Evolutionary conservation across 2,888 invertebrate genomes (phyloP), one percentile per base, ranked within the genome.

Genomic region (Andrena flavipes): DNA sequence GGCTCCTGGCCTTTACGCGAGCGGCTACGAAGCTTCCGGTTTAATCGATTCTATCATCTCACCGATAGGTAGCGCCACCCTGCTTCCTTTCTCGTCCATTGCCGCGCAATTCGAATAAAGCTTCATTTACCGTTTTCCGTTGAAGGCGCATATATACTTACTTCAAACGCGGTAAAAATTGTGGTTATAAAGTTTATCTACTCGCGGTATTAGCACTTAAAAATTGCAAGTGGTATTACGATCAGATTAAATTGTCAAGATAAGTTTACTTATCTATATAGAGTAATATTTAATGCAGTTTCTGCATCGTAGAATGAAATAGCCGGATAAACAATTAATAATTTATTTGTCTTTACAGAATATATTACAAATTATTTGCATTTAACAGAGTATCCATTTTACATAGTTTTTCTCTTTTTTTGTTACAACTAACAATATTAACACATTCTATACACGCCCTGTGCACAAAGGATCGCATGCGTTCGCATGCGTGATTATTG

Each of bases 1-100:
- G 88, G 75, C 88, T 90, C 89, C 81, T 87, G 87, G 89, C 89
- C 89, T 88, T 85, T 89, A 85, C 80, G 72, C 87, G 87, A 89
- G 80, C 86, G 85, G 77, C 80, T 86, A 86, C 86, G 82, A 84
- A 82, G 84, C 80, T 92, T 93, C 92, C 93, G 92, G 91, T 91
- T 88, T 72, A 62, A 77, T 84, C 76, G 86, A 83, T 83, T 76
- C 48, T 63, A 49, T 35, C 2, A 7, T 16, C 48, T 29, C 23
- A 10, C 68, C 82, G 71, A 29, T 4, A 80, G 82, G 51, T 76
- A 83, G 76, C 73, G 72, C 26, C 60, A 73, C 77, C 7, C 0
- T 59, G 1, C 49, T 83, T 85, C 82, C 85, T 72, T 10, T 60
- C 51, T 71, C 6, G 10, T 26, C 6, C 20, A 49, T 75, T 10